Conservation (phyloP, 1,140 invertebrate species). For the Bombus affinis region DNA sequence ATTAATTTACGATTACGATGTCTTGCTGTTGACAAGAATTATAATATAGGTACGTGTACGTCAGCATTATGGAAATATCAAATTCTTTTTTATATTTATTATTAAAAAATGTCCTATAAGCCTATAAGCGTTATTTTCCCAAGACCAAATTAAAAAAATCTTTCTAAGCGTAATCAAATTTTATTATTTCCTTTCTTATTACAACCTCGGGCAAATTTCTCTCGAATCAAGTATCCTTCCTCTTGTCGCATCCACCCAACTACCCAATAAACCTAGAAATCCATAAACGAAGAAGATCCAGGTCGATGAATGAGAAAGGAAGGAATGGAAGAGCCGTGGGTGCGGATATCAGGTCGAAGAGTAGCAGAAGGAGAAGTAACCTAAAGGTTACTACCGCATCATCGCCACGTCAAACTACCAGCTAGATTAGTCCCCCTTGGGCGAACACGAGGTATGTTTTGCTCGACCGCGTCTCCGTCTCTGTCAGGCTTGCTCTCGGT, state of each 20-base stretch:
- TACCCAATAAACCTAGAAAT: slow-evolving; percentile 6
- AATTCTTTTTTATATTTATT: background rate
- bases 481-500: slow-evolving; percentile 57
- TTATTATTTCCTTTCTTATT: too few relatives aligned
- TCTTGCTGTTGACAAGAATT: background rate
- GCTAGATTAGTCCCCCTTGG: slow-evolving; percentile 75
- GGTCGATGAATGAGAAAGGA: background rate
- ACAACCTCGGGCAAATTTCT: too few relatives aligned
- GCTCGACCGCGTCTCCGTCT: slow-evolving; percentile 61
- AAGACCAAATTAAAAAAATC: too few relatives aligned
- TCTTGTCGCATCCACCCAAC: background rate
- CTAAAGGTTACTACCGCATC: slow-evolving; percentile 78
- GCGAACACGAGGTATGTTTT: slow-evolving; percentile 76
- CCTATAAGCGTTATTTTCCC: too few relatives aligned
- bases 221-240: too few relatives aligned
- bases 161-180: too few relatives aligned
- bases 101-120: too few relatives aligned
- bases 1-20: background rate
- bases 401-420: slow-evolving; percentile 75
- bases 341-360: slow-evolving; percentile 48
- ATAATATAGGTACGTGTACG: too few relatives aligned
- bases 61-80: background rate
- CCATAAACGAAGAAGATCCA: background rate
- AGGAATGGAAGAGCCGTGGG: slow-evolving; percentile 18
- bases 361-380: slow-evolving; percentile 46